Evolutionary conservation across 2,888 invertebrate species (phyloP).

Genomic region (Belgica antarctica): DNA sequence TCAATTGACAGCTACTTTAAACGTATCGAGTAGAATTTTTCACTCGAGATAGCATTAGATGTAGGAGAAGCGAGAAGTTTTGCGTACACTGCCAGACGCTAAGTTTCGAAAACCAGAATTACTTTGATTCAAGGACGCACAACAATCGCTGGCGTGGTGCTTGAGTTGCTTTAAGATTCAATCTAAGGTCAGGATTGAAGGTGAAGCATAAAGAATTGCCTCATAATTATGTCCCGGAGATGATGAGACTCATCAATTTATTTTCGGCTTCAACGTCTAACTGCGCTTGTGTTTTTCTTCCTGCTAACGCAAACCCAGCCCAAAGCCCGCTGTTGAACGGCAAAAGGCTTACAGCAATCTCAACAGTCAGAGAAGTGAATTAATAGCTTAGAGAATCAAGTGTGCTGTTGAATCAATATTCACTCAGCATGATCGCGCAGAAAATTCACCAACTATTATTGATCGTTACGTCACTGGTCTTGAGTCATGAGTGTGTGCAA

Average conservation of each 20-base stretch:
- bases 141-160: neutral
- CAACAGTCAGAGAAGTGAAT: neutral
- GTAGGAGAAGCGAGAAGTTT: too few relatives aligned
- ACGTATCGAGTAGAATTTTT: too few relatives aligned
- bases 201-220: constrained; percentile 28
- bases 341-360: too few relatives aligned
- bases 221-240: constrained; percentile 18
- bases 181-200: constrained; percentile 31
- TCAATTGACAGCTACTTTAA: too few relatives aligned
- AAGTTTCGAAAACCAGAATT: constrained; percentile 8
- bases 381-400: constrained; percentile 4
- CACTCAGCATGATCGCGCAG: constrained; percentile 7
- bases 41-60: too few relatives aligned
- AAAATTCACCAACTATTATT: neutral
- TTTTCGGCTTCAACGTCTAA: neutral
- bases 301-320: neutral
- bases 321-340: neutral
- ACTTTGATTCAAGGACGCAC: constrained; percentile 18
- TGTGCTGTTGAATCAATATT: constrained; percentile 21
- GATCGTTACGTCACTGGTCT: neutral
- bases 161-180: neutral
- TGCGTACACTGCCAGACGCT: too few relatives aligned
- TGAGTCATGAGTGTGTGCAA: too few relatives aligned
- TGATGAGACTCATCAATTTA: constrained; percentile 20
- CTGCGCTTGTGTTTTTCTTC: neutral